phyloP scores from a whole-genome alignment of 2,888 invertebrate species.

The Aphidius colemani region DNA sequence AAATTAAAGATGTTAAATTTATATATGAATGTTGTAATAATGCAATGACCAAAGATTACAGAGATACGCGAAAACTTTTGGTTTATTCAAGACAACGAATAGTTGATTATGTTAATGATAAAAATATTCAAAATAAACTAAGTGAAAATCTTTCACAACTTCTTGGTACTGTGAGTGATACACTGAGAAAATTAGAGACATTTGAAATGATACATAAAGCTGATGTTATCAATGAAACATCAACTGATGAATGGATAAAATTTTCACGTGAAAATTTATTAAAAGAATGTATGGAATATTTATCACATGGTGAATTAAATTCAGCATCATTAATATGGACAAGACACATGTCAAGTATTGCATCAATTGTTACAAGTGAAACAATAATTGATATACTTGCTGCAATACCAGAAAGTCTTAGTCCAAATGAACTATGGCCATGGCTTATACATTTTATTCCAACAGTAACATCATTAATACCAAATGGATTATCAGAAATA shows the following conservation, averaged over 20 bases:
- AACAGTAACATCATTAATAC: conserved; percentile 43
- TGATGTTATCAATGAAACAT: conserved; percentile 36
- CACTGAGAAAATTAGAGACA: conserved; percentile 57
- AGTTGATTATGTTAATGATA: conserved; percentile 37
- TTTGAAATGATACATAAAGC: conserved; percentile 50
- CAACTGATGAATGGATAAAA: conserved; percentile 56
- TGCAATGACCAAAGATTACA: conserved; percentile 50
- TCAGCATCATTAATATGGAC: conserved; percentile 55
- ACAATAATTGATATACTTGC: conserved; percentile 42
- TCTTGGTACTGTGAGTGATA: conserved; percentile 24
- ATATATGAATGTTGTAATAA: conserved; percentile 60
- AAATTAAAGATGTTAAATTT: conserved; percentile 59
- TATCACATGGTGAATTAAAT: conserved; percentile 52
- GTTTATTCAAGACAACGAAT: conserved; percentile 53
- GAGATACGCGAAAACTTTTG: conserved; percentile 48
- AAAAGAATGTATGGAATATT: conserved; percentile 53
- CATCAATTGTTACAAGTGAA: conserved; percentile 20
- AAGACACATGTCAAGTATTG: conserved; percentile 49
- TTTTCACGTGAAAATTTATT: conserved; percentile 59
- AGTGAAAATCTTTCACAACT: background rate
- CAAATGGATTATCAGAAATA: conserved; percentile 45
- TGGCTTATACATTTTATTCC: conserved; percentile 55
- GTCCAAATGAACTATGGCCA: conserved; percentile 40
- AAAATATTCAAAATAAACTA: background rate
- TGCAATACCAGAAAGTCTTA: conserved; percentile 41